Evolutionary conservation across 1,140 invertebrate genomes (phyloP).

Genomic region (Temnothorax curvispinosus): DNA sequence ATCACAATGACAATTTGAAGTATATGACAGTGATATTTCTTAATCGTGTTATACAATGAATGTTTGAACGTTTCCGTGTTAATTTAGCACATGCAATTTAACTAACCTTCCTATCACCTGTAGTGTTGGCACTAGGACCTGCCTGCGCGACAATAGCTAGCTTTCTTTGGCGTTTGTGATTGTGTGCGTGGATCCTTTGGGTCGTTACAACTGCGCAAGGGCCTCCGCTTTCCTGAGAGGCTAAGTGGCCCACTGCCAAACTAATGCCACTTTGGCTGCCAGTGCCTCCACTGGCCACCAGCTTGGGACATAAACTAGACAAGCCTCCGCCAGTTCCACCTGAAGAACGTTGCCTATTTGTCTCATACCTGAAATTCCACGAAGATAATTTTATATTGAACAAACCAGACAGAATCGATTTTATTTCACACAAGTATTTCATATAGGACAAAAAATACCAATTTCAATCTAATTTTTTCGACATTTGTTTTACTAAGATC

Average conservation of each 20-base stretch:
- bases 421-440: background rate
- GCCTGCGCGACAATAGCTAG: conserved; percentile 79
- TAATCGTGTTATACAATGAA: background rate
- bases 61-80: background rate
- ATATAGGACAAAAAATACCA: background rate
- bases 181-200: conserved; percentile 78
- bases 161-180: conserved; percentile 82
- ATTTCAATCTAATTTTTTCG: background rate
- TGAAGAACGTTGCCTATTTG: conserved; percentile 83
- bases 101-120: conserved; percentile 80
- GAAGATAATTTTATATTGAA: conserved; percentile 9
- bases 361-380: conserved; percentile 84
- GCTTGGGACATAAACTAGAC: conserved; percentile 84
- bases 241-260: conserved; percentile 84
- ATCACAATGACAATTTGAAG: background rate
- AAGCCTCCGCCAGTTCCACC: conserved; percentile 80
- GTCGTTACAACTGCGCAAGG: conserved; percentile 79
- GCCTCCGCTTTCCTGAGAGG: conserved; percentile 81
- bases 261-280: conserved; percentile 79
- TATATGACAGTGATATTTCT: background rate
- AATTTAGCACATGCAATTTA: background rate
- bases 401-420: background rate
- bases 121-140: conserved; percentile 77
- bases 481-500: conserved; percentile 11
- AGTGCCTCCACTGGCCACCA: conserved; percentile 81